Evolutionary conservation across 2,113 vertebrate genomes (phyloP), one percentile per base, ranked within the genome.

Genomic region (Paralichthys olivaceus): DNA sequence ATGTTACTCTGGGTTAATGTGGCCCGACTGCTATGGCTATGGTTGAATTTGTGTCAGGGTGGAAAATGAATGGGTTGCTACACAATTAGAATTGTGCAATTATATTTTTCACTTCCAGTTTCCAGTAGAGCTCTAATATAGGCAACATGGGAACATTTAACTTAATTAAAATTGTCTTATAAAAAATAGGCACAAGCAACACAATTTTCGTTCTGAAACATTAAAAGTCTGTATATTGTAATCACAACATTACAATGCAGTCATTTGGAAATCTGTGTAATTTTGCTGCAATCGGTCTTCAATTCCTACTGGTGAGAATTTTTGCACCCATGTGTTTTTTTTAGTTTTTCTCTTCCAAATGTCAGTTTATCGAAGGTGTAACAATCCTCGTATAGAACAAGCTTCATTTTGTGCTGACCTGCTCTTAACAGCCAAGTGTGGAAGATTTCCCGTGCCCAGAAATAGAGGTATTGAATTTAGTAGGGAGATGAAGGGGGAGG

Each of bases 381-480:
- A 86, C 83, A 40, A 22, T 57, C 56, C 60, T 59, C 32, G 62
- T 69, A 53, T 61, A 74, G 75, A 80, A 84, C 68, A 68, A 65
- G 77, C 77, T 68, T 84, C 45, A 82, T 79, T 87, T 91, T 91
- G 81, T 88, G 83, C 82, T 83, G 81, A 92, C 88, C 79, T 87
- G 89, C 84, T 85, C 51, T 85, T 93, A 80, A 92, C 92, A 92
- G 75, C 72, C 65, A 75, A 77, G 87, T 91, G 91, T 84, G 79
- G 84, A 87, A 87, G 89, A 89, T 84, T 76, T 84, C 79, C 82
- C 60, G 40, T 37, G 69, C 67, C 87, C 85, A 89, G 87, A 93
- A 94, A 94, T 94, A 93, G 92, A 93, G 92, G 89, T 93, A 92
- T 92, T 93, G 91, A 93, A 93, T 93, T 91, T 93, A 90, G 93